Evolutionary conservation across 2,113 vertebrate genomes (phyloP).

Genomic region (Holacanthus passer): DNA sequence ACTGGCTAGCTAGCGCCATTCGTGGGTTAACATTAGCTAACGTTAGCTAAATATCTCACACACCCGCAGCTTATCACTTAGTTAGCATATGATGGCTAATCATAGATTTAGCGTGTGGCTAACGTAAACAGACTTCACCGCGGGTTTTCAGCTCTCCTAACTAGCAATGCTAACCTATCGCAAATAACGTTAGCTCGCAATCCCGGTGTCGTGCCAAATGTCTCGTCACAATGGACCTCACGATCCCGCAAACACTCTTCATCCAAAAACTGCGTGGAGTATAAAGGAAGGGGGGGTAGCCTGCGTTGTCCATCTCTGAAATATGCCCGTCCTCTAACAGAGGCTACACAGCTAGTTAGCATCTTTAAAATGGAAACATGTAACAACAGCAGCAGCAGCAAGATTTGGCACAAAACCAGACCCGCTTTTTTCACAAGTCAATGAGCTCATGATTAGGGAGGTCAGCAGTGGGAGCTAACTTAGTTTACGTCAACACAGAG

Average conservation of each 20-base stretch:
- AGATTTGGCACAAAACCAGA: not conserved
- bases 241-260: not conserved
- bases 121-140: not conserved
- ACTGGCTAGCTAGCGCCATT: not conserved
- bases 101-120: not conserved
- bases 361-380: not conserved
- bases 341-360: not conserved
- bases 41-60: constrained; percentile 23
- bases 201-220: not conserved
- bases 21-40: constrained; percentile 21
- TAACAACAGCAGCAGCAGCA: too few relatives aligned
- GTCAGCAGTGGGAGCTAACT: not conserved
- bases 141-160: not conserved
- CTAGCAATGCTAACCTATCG: not conserved
- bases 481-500: not conserved
- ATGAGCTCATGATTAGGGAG: not conserved
- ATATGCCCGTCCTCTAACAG: not conserved
- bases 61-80: not conserved
- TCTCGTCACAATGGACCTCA: too few relatives aligned
- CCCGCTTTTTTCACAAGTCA: not conserved
- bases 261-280: not conserved
- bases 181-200: not conserved
- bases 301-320: not conserved
- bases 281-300: not conserved
- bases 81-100: constrained; percentile 44